phyloP scores from a whole-genome alignment of 2,888 invertebrate genomes.

The Stenotaenia linearis region DNA sequence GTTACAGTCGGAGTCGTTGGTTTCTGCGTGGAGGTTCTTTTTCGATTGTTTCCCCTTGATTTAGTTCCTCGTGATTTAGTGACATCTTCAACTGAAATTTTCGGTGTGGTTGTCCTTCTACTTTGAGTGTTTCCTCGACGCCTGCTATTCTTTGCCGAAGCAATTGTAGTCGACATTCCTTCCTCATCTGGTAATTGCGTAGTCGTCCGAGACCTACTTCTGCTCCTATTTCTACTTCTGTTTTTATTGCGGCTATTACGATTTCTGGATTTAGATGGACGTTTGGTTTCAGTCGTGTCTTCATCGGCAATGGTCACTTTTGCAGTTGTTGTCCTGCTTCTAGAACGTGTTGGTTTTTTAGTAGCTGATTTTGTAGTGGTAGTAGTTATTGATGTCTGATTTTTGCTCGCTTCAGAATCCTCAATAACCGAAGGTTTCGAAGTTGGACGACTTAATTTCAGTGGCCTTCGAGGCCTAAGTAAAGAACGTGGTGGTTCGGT shows the following conservation, averaged over 20 bases:
- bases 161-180: not conserved
- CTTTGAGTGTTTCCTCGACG: not conserved
- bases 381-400: not conserved
- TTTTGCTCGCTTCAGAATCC: not conserved
- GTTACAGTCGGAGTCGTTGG: not conserved
- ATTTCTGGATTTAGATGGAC: not conserved
- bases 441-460: not conserved
- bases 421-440: not conserved
- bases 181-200: not conserved
- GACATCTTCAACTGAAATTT: not conserved
- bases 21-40: not conserved
- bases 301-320: not conserved
- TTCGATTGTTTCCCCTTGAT: not conserved
- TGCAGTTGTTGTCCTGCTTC: not conserved
- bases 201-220: conserved; percentile 7
- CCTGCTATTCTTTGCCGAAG: not conserved
- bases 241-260: not conserved
- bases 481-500: not conserved
- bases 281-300: not conserved
- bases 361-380: not conserved
- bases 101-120: not conserved
- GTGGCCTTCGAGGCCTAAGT: not conserved
- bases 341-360: not conserved
- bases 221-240: not conserved
- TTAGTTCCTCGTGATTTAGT: not conserved